A percentile compares a stretch with the other conserved stretches of the same genome.
phyloP scores from a whole-genome alignment of 2,797 vertebrate species.

The Cyclopterus lumpus region DNA sequence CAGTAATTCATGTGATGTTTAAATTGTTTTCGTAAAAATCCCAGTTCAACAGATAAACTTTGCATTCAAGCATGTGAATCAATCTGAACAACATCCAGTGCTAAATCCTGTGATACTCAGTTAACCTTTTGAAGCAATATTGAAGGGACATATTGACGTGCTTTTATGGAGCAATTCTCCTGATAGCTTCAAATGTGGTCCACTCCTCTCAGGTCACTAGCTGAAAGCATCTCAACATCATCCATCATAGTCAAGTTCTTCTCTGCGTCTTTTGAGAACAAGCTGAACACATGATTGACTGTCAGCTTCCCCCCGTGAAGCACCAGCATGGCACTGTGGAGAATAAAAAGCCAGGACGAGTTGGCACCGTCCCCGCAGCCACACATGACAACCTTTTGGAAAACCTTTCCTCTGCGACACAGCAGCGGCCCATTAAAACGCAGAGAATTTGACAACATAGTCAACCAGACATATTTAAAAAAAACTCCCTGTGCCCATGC shows the following conservation, averaged over 20 bases:
- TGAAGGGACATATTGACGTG: slow-evolving; percentile 55
- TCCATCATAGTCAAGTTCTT: slow-evolving; percentile 68
- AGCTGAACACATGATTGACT: slow-evolving; percentile 70
- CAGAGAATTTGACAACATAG: slow-evolving; percentile 45
- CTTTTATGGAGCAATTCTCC: slow-evolving; percentile 61
- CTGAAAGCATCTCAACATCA: slow-evolving; percentile 66
- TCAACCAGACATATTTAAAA: slow-evolving; percentile 32
- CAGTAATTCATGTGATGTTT: slow-evolving; percentile 9
- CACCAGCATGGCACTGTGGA: slow-evolving; percentile 47
- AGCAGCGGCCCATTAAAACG: slow-evolving; percentile 52
- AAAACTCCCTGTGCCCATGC: slow-evolving; percentile 16
- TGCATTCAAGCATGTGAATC: slow-evolving; percentile 38
- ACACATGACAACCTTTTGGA: slow-evolving; percentile 45
- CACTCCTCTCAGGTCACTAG: slow-evolving; percentile 63
- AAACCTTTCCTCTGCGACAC: slow-evolving; percentile 42
- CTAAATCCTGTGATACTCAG: slow-evolving; percentile 34
- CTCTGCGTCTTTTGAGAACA: slow-evolving; percentile 43
- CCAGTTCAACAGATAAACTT: slow-evolving; percentile 9
- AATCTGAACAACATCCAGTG: slow-evolving; percentile 13
- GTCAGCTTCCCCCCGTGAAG: slow-evolving; percentile 61
- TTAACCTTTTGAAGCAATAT: slow-evolving; percentile 48
- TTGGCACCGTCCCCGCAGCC: slow-evolving; percentile 33
- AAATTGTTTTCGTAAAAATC: not conserved
- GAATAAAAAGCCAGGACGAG: slow-evolving; percentile 44
- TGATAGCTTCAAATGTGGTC: slow-evolving; percentile 57